These are phyloP conservation scores for Drosophila maculinotata DNA, from an alignment of 2,888 invertebrate species.

Conservation along the genomic window DNA sequence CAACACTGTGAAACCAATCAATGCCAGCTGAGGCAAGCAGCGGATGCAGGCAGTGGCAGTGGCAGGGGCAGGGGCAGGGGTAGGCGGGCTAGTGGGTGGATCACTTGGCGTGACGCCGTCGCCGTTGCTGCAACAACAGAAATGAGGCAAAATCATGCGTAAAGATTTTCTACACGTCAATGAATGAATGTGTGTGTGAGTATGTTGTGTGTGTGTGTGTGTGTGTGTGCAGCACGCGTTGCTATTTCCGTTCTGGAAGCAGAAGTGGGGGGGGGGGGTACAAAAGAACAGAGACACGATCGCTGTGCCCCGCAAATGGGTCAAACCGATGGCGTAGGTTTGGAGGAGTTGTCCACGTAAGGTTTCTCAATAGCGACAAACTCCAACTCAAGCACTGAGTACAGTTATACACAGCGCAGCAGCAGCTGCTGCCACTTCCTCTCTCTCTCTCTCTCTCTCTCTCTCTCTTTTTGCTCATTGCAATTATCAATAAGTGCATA, in stretches of 20 bases:
- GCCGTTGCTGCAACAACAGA: slow-evolving; percentile 16
- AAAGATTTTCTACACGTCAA: slow-evolving; percentile 59
- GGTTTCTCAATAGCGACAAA: slow-evolving; percentile 23
- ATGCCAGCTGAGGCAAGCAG: slow-evolving; percentile 36
- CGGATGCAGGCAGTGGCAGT: slow-evolving; percentile 3
- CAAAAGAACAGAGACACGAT: slow-evolving; percentile 30
- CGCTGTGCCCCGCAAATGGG: slow-evolving; percentile 51
- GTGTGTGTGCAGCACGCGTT: slow-evolving; percentile 52
- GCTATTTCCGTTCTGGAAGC: slow-evolving; percentile 69
- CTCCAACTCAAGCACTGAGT: slow-evolving; percentile 1
- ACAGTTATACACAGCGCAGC: slow-evolving; percentile 24
- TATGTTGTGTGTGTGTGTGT: slow-evolving; percentile 14
- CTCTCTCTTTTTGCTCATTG: not conserved
- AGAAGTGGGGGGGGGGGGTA: no score
- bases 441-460: not conserved
- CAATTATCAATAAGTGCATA: no score
- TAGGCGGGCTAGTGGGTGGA: slow-evolving; percentile 25
- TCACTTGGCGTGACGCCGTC: slow-evolving; percentile 54
- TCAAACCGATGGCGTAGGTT: slow-evolving; percentile 44
- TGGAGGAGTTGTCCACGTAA: slow-evolving; percentile 31
- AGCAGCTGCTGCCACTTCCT: slow-evolving; percentile 1
- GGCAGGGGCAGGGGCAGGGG: not conserved
- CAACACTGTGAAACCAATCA: slow-evolving; percentile 56
- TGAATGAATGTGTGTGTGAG: slow-evolving; percentile 35
- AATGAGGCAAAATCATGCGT: slow-evolving; percentile 76